Conservation (phyloP, 2,113 vertebrate species). For the Phyllopteryx taeniolatus region DNA sequence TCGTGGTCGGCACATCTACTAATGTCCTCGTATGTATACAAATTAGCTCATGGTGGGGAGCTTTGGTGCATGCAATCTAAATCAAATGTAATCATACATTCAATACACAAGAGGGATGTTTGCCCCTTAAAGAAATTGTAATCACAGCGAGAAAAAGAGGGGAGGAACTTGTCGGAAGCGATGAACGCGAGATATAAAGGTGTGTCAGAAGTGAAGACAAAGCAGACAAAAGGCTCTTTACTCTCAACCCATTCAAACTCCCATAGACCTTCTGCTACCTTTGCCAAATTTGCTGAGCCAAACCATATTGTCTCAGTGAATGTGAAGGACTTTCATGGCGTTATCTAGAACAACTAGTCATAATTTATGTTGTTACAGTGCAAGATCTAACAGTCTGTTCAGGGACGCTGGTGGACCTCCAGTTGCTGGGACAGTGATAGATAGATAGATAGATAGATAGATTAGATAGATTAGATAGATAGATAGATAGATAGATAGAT, state of each 20-base stretch:
- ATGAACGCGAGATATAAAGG: constrained; percentile 21
- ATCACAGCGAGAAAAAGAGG: constrained; percentile 38
- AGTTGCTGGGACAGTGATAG: neutral
- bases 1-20: constrained; percentile 66
- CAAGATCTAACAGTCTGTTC: neutral
- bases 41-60: constrained; percentile 67
- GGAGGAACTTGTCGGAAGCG: constrained; percentile 7
- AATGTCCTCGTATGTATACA: constrained; percentile 75
- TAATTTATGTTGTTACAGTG: neutral
- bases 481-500: too few relatives aligned
- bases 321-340: neutral
- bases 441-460: too few relatives aligned
- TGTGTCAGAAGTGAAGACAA: constrained; percentile 5
- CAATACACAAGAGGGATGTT: constrained; percentile 48
- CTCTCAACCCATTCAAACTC: neutral
- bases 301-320: neutral
- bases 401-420: neutral
- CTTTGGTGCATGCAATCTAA: constrained; percentile 63
- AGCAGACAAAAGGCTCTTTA: neutral
- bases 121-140: constrained; percentile 56
- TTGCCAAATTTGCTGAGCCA: constrained; percentile 2
- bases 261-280: neutral
- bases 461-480: too few relatives aligned
- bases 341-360: neutral
- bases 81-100: constrained; percentile 65